A percentile compares a stretch with the other conserved stretches of the same genome.
These are phyloP conservation scores for Anoura caudifer DNA, from an alignment of 2,113 vertebrate species.

Conservation along the genomic window DNA sequence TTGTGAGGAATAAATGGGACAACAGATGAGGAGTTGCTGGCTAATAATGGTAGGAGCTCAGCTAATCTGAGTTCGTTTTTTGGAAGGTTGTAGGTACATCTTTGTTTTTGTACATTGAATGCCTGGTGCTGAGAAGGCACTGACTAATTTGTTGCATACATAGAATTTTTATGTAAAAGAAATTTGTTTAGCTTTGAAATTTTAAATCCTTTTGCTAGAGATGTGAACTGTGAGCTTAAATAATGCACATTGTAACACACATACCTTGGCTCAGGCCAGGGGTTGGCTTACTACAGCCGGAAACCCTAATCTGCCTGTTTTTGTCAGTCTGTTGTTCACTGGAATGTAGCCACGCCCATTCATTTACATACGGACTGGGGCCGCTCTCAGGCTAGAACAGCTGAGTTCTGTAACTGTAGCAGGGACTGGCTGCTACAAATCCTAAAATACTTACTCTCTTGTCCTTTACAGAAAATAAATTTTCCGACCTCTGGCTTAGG, in stretches of 20 bases:
- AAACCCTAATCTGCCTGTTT: neutral
- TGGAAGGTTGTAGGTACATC: neutral
- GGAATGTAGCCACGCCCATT: neutral
- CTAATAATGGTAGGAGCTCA: neutral
- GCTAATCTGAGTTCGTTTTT: neutral
- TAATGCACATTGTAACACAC: neutral
- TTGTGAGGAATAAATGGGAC: neutral
- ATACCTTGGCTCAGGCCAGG: neutral
- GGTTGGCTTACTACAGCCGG: fast-evolving
- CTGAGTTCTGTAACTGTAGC: neutral
- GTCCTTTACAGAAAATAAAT: neutral
- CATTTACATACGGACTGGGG: neutral
- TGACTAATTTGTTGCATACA: neutral
- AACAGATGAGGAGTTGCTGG: fast-evolving
- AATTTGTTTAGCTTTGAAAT: neutral
- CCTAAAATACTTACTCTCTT: neutral
- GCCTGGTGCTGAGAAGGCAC: neutral
- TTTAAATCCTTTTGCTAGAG: slow-evolving; percentile 2
- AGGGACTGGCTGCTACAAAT: neutral
- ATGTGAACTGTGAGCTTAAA: neutral
- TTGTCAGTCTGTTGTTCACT: neutral
- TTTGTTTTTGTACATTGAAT: neutral
- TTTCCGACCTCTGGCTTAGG: neutral
- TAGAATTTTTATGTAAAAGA: neutral
- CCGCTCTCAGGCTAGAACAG: neutral